Conservation (phyloP, 2,797 vertebrate genomes). For the Spatula clypeata region DNA sequence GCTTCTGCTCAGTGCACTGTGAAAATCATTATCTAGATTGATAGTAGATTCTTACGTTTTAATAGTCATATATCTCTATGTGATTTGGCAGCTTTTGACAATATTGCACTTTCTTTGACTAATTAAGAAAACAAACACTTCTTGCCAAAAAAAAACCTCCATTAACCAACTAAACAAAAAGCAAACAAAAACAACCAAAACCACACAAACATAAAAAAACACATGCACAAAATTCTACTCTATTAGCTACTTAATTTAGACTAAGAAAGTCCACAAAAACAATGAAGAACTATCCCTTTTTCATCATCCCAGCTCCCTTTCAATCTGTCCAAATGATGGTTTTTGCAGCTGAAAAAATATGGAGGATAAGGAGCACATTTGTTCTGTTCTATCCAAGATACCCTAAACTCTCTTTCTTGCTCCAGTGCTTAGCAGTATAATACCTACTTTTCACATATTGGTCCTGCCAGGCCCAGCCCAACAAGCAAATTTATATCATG, state of each 20-base stretch:
- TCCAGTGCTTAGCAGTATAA: not conserved
- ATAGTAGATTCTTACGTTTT: not conserved
- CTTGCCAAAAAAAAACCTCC: not conserved
- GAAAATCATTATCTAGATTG: constrained; percentile 1
- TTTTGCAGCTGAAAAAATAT: not conserved
- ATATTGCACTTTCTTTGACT: not conserved
- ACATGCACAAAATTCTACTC: not conserved
- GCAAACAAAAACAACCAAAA: no score
- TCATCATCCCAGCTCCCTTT: not conserved
- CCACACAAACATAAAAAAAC: not conserved
- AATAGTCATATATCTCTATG: not conserved
- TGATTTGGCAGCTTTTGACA: not conserved
- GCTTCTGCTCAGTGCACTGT: not conserved
- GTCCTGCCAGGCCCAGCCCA: not conserved
- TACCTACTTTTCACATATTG: not conserved
- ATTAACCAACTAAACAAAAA: not conserved
- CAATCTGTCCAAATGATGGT: not conserved
- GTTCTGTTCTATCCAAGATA: not conserved
- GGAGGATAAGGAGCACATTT: not conserved
- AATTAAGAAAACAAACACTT: not conserved
- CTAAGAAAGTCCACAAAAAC: not conserved
- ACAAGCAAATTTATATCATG: not conserved
- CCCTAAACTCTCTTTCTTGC: not conserved
- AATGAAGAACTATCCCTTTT: not conserved
- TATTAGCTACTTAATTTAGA: not conserved